Conservation (phyloP, 1,140 invertebrate species). For the Danaus plexippus region DNA sequence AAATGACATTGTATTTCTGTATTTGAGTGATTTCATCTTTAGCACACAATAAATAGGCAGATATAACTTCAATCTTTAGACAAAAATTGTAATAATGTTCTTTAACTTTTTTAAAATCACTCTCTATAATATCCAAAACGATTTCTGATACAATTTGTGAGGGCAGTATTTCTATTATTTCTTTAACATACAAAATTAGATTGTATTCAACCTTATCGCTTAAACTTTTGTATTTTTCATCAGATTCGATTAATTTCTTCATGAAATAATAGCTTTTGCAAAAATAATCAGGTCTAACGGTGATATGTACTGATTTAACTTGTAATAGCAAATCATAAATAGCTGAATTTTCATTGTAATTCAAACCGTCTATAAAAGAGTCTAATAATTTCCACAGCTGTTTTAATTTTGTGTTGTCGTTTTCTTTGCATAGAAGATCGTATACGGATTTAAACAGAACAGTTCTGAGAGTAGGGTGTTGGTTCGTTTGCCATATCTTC, state of each 20-base stretch:
- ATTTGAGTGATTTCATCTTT: constrained; percentile 28
- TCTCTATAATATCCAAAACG: constrained; percentile 29
- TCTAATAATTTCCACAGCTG: constrained; percentile 32
- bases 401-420: constrained; percentile 25
- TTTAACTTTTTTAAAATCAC: constrained; percentile 20
- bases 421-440: constrained; percentile 39
- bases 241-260: constrained; percentile 23
- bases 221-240: constrained; percentile 20
- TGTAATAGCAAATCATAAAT: constrained; percentile 35
- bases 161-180: constrained; percentile 32
- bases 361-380: constrained; percentile 42
- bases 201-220: constrained; percentile 7
- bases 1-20: constrained; percentile 30
- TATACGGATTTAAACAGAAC: constrained; percentile 41
- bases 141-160: constrained; percentile 31
- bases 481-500: constrained; percentile 36
- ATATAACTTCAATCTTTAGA: constrained; percentile 21
- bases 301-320: constrained; percentile 27
- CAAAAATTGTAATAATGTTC: not conserved
- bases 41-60: constrained; percentile 29
- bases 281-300: constrained; percentile 29
- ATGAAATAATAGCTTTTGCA: constrained; percentile 39
- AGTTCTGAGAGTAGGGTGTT: constrained; percentile 40
- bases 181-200: constrained; percentile 23
- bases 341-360: constrained; percentile 35